Evolutionary conservation across 2,797 vertebrate genomes (phyloP).

Genomic region (Oryzias sinensis): DNA sequence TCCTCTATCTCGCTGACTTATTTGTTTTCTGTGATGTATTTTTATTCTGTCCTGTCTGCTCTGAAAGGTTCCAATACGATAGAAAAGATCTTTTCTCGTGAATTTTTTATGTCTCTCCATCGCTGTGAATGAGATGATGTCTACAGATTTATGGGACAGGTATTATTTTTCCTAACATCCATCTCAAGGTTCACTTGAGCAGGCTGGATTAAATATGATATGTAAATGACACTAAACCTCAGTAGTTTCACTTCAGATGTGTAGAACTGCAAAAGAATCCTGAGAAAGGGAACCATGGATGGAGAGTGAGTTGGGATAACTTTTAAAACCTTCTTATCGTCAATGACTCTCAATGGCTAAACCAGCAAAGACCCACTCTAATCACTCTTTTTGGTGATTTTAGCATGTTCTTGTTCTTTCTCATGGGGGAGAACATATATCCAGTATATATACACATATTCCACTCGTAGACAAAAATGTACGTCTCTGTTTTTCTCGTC

Average conservation of each 20-base stretch:
- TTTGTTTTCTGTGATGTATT: conserved; percentile 69
- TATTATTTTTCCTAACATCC: conserved; percentile 7
- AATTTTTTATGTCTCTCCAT: conserved; percentile 21
- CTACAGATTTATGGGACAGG: conserved; percentile 23
- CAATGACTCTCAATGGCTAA: too few species aligned
- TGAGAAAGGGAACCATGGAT: conserved; percentile 24
- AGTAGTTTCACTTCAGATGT: conserved; percentile 17
- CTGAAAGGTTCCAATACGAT: conserved; percentile 30
- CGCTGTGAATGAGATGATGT: conserved; percentile 15
- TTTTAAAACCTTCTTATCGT: conserved; percentile 6
- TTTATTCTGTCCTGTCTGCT: conserved; percentile 37
- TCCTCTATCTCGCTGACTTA: conserved; percentile 61
- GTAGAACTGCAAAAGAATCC: conserved; percentile 18
- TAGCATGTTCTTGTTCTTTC: too few species aligned
- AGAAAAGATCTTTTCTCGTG: conserved; percentile 25
- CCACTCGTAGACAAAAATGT: too few species aligned
- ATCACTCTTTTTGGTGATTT: too few species aligned
- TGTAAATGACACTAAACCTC: conserved; percentile 18
- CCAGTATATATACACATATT: too few species aligned
- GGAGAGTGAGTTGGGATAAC: conserved; percentile 23
- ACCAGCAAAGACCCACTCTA: too few species aligned
- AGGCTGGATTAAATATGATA: conserved; percentile 16
- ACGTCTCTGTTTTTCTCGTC: too few species aligned
- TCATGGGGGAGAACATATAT: too few species aligned
- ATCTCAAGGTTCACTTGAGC: conserved; percentile 11